phyloP scores from a whole-genome alignment of 2,888 invertebrate genomes.

The Micropterix aruncella region DNA sequence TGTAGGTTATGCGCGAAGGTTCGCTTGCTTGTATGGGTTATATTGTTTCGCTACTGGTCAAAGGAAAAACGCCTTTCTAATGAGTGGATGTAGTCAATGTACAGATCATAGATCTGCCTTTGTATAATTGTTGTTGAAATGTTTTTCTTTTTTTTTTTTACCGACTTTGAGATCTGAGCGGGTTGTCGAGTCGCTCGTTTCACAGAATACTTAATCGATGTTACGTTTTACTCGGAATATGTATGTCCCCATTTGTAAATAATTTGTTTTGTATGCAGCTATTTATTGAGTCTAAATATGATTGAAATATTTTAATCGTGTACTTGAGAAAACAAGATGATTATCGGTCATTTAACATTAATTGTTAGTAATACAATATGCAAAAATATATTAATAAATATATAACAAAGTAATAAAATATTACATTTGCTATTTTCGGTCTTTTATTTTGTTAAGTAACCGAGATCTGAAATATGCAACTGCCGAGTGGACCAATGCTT shows the following conservation, averaged over 20 bases:
- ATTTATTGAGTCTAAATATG: constrained; percentile 28
- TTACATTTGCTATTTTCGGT: neutral
- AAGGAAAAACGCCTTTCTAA: neutral
- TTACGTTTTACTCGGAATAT: constrained; percentile 35
- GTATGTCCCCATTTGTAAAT: constrained; percentile 43
- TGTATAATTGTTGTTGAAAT: neutral
- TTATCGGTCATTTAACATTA: neutral
- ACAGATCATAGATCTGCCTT: neutral
- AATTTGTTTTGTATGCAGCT: constrained; percentile 44
- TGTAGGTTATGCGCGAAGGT: neutral
- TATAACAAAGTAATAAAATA: neutral
- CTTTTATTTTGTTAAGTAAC: constrained; percentile 3
- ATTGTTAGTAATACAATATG: neutral
- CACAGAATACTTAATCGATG: neutral
- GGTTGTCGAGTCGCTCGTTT: neutral
- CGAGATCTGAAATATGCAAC: constrained; percentile 6
- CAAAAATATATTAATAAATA: neutral
- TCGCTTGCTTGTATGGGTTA: neutral
- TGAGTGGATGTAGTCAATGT: neutral
- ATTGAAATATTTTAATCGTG: constrained; percentile 8
- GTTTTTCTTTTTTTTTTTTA: too few relatives aligned
- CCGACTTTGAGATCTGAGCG: neutral
- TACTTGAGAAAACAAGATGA: constrained; percentile 1
- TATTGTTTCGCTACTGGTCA: neutral
- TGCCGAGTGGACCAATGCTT: too few relatives aligned